Evolutionary conservation across 2,797 vertebrate species (phyloP).

Genomic region (Pseudochirops cupreus): DNA sequence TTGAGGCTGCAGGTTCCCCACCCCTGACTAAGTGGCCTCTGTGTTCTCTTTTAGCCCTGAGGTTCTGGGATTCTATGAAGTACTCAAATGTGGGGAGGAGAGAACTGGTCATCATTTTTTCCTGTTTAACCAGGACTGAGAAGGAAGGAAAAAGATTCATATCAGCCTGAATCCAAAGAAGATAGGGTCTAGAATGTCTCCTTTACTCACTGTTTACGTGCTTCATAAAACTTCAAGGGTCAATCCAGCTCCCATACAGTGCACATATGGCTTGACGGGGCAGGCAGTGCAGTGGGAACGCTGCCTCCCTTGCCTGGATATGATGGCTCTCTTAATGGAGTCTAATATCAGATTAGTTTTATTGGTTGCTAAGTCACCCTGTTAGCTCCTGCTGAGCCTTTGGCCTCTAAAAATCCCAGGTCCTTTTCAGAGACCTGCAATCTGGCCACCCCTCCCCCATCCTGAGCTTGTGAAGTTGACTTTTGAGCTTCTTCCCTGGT

Average conservation of each 20-base stretch:
- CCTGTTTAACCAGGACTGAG: too few species aligned
- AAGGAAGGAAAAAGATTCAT: background rate
- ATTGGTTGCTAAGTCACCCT: background rate
- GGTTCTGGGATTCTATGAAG: background rate
- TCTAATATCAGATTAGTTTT: background rate
- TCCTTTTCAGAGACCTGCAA: background rate
- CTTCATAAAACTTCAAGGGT: background rate
- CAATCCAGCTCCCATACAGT: background rate
- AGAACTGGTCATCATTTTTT: background rate
- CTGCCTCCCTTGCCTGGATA: background rate
- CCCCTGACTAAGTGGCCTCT: background rate
- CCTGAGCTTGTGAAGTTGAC: background rate
- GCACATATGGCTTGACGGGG: fast-evolving
- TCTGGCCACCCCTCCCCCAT: background rate
- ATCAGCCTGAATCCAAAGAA: background rate
- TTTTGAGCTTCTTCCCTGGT: background rate
- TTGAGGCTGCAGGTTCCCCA: too few species aligned
- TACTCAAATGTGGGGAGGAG: background rate
- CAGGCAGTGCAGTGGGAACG: background rate
- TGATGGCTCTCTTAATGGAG: background rate
- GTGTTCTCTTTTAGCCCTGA: background rate
- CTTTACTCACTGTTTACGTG: background rate
- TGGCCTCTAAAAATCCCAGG: background rate
- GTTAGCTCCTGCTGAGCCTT: background rate
- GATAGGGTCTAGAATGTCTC: background rate